Evolutionary conservation across 2,888 invertebrate species (phyloP).

Genomic region (Eumerus sabulonum): DNA sequence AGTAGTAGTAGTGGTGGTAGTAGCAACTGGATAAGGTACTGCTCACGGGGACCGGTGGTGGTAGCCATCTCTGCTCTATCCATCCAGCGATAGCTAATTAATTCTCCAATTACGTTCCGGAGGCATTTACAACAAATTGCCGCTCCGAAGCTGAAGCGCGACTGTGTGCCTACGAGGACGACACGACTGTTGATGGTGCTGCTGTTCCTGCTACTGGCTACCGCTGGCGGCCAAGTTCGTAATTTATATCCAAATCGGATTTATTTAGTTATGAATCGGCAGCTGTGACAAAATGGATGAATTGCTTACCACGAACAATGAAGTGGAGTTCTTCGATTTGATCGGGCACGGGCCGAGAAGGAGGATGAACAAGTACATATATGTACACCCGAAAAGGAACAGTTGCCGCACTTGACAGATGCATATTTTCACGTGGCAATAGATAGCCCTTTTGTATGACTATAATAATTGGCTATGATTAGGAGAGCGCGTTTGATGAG

Average conservation of each 20-base stretch:
- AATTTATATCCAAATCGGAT: conserved; percentile 69
- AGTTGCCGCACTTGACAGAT: conserved; percentile 32
- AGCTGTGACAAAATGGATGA: conserved; percentile 68
- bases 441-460: conserved; percentile 14
- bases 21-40: conserved; percentile 25
- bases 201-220: no score
- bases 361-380: neutral
- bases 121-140: conserved; percentile 69
- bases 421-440: conserved; percentile 48
- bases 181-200: conserved; percentile 19
- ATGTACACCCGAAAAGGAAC: conserved; percentile 28
- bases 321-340: conserved; percentile 46
- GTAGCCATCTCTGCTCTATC: conserved; percentile 43
- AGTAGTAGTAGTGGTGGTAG: conserved; percentile 25
- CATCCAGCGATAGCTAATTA: conserved; percentile 66
- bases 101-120: conserved; percentile 69
- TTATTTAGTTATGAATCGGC: conserved; percentile 69
- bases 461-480: conserved; percentile 59
- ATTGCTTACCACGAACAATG: conserved; percentile 66
- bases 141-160: conserved; percentile 1
- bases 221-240: conserved; percentile 60
- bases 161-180: neutral
- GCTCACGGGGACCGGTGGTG: conserved; percentile 46
- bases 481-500: conserved; percentile 6
- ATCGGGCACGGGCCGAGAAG: conserved; percentile 27